These are phyloP conservation scores for Tarsius wallacei DNA, from an alignment of 2,797 vertebrate species.

Conservation along the genomic window DNA sequence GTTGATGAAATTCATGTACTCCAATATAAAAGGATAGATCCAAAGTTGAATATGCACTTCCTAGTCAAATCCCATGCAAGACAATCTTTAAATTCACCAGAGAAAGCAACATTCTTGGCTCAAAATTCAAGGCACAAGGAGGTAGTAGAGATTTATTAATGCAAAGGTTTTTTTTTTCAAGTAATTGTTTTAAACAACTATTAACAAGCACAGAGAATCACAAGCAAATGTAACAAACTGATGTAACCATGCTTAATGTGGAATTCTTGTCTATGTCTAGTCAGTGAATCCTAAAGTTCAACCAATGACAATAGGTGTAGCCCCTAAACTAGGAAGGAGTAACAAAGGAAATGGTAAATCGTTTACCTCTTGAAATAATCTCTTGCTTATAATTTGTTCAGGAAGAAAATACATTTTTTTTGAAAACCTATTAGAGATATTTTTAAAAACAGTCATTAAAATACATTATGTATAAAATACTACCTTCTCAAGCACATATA, in stretches of 20 bases:
- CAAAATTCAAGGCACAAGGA: slow-evolving; percentile 61
- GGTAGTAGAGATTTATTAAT: neutral
- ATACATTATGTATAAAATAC: neutral
- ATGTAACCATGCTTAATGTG: neutral
- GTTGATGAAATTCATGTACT: neutral
- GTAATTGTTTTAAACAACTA: slow-evolving; percentile 43
- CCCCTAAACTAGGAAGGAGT: neutral
- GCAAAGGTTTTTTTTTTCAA: slow-evolving; percentile 25
- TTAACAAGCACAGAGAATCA: neutral
- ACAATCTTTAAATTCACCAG: slow-evolving; percentile 39
- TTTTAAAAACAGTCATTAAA: slow-evolving; percentile 48
- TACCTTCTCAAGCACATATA: slow-evolving; percentile 3
- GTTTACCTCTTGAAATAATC: neutral
- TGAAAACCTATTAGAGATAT: neutral
- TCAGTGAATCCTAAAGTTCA: neutral
- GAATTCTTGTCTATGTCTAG: neutral
- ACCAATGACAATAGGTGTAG: neutral
- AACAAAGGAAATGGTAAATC: neutral
- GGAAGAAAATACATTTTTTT: neutral
- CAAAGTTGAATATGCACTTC: neutral
- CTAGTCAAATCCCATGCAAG: neutral
- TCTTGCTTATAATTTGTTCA: slow-evolving; percentile 28
- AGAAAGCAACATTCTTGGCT: slow-evolving; percentile 5
- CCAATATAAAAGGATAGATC: neutral
- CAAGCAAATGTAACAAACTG: slow-evolving; percentile 44